These are phyloP conservation scores for Polietes domitor DNA, from an alignment of 2,888 invertebrate genomes.

Conservation along the genomic window DNA sequence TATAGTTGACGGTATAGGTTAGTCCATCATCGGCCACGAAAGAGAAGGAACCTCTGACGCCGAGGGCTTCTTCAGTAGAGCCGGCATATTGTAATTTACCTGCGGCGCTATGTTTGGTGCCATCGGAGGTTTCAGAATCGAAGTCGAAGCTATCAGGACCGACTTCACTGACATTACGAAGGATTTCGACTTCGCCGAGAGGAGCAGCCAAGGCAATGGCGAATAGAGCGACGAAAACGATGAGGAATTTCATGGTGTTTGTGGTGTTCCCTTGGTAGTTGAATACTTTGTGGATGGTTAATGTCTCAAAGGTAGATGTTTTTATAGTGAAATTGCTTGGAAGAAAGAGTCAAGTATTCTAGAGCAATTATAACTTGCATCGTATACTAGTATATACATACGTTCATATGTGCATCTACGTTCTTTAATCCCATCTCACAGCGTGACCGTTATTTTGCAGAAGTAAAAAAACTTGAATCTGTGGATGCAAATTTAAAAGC, in stretches of 20 bases:
- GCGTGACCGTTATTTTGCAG: too few relatives aligned
- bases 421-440: too few relatives aligned
- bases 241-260: conserved; percentile 72
- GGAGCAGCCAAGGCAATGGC: conserved; percentile 73
- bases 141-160: conserved; percentile 83
- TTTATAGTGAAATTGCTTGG: too few relatives aligned
- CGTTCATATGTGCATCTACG: too few relatives aligned
- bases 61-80: conserved; percentile 66
- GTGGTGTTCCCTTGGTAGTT: neutral
- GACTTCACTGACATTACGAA: too few relatives aligned
- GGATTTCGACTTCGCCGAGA: conserved; percentile 82
- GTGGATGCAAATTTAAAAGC: too few relatives aligned
- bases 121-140: conserved; percentile 70
- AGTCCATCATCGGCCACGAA: too few relatives aligned
- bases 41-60: conserved; percentile 72
- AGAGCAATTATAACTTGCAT: neutral
- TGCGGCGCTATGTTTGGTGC: conserved; percentile 65
- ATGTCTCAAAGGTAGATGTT: too few relatives aligned
- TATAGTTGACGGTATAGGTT: conserved; percentile 69
- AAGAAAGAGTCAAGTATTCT: neutral
- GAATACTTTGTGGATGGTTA: neutral
- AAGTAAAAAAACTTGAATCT: too few relatives aligned
- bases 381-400: too few relatives aligned
- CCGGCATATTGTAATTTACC: conserved; percentile 74
- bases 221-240: conserved; percentile 79